Percentiles rank a stretch among this genome's conserved stretches.
phyloP scores from a whole-genome alignment of 2,888 invertebrate species.

The Gastracanthus pulcherrimus region DNA sequence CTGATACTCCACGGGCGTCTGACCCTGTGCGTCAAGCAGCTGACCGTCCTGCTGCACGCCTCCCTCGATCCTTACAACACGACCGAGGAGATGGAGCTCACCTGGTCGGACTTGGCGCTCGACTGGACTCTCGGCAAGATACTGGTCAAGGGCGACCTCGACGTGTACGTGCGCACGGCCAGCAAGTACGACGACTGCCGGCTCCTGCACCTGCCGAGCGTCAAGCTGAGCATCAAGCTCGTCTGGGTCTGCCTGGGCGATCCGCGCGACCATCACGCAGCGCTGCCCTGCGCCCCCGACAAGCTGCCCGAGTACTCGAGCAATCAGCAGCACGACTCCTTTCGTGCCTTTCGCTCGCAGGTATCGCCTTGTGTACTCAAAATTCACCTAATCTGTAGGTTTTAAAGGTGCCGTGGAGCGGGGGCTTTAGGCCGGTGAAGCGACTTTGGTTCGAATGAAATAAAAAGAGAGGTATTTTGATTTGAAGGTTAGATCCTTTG shows the following conservation, averaged over 20 bases:
- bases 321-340: slow-evolving; percentile 97
- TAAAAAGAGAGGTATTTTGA: too few species aligned
- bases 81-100: slow-evolving; percentile 98
- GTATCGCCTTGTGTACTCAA: too few species aligned
- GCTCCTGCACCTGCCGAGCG: slow-evolving; percentile 92
- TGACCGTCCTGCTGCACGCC: slow-evolving; percentile 95
- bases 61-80: slow-evolving; percentile 99
- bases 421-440: too few species aligned
- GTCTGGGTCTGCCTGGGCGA: slow-evolving; percentile 96
- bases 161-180: slow-evolving; percentile 96
- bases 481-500: too few species aligned
- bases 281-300: slow-evolving; percentile 97
- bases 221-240: slow-evolving; percentile 90
- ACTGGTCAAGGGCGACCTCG: slow-evolving; percentile 94
- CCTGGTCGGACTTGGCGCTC: slow-evolving; percentile 94
- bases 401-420: too few species aligned
- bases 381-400: too few species aligned
- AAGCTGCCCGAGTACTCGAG: slow-evolving; percentile 97
- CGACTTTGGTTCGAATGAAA: too few species aligned
- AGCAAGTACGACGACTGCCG: slow-evolving; percentile 99
- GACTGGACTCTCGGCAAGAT: slow-evolving; percentile 98
- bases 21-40: slow-evolving; percentile 91
- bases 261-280: slow-evolving; percentile 96
- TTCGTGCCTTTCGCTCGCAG: slow-evolving; percentile 92
- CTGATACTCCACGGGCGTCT: slow-evolving; percentile 94